phyloP scores from a whole-genome alignment of 2,797 vertebrate genomes.

The Pipistrellus nathusii region DNA sequence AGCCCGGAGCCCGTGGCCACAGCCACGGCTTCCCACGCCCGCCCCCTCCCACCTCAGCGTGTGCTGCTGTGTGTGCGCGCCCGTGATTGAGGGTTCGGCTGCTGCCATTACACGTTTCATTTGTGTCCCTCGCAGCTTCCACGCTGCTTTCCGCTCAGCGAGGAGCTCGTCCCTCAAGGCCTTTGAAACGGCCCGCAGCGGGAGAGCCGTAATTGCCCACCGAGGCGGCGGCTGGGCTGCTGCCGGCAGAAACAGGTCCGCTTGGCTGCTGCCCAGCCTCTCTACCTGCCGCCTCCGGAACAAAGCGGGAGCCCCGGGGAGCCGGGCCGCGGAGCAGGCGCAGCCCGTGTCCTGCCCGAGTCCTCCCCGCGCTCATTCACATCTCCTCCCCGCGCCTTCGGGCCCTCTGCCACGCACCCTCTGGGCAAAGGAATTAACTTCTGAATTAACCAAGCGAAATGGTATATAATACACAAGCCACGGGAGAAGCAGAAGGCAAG shows the following conservation, averaged over 20 bases:
- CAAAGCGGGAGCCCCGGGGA: not conserved
- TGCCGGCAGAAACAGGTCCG: not conserved
- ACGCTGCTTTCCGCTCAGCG: not conserved
- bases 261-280: not conserved
- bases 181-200: not conserved
- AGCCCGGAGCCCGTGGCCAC: no score
- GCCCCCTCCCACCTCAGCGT: rapidly evolving
- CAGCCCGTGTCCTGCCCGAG: not conserved
- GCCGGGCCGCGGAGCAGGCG: not conserved
- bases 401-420: not conserved
- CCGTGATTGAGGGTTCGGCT: not conserved
- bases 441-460: slow-evolving; percentile 29
- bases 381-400: not conserved
- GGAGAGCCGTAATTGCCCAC: not conserved
- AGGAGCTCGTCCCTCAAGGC: not conserved
- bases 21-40: rapidly evolving
- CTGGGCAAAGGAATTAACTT: not conserved
- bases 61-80: rapidly evolving
- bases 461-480: not conserved
- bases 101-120: not conserved
- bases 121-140: not conserved
- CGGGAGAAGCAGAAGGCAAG: not conserved
- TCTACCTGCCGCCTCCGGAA: not conserved
- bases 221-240: rapidly evolving
- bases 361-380: not conserved